Base-by-base conservation (phyloP, 2,888 invertebrate species). In the Hoplodrina blanda region DNA sequence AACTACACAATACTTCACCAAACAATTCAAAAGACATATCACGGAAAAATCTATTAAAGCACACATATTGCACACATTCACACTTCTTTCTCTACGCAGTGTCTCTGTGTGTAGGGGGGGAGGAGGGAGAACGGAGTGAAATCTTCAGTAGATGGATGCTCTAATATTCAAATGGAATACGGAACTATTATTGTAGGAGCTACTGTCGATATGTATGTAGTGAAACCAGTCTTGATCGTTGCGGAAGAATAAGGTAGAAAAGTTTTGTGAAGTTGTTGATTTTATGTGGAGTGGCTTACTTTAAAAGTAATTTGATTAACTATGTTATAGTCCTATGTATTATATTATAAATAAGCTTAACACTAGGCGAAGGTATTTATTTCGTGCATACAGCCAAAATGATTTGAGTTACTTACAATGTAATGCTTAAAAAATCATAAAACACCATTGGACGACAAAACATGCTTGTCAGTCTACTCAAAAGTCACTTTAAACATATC, bases 111-210 rank as follows among this genome's bases (percentile, higher is more conserved):
- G 90, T 80, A 63, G 56, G 69, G 68, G 73, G 65, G 72, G 77
- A 52, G 69, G 46, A 85, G 86, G 85, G 79, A 80, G 83, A 69
- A 73, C 84, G 81, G 91, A 91, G 90, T 83, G 90, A 92, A 95
- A 95, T 96, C 95, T 95, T 95, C 95, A 91, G 89, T 93, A 91
- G 95, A 95, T 95, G 95, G 94, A 95, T 95, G 95, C 95, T 95
- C 95, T 96, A 96, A 96, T 96, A 96, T 96, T 95, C 95, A 96
- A 96, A 96, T 96, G 95, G 95, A 94, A 95, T 95, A 94, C 95
- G 95, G 96, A 96, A 96, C 96, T 96, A 96, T 95, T 96, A 95
- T 96, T 96, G 95, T 95, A 93, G 93, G 94, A 96, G 95, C 95
- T 92, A 95, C 95, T 96, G 95, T 95, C 95, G 95, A 96, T 96